Conservation (phyloP, 1,140 invertebrate species). For the Drosophila kepulauana region DNA sequence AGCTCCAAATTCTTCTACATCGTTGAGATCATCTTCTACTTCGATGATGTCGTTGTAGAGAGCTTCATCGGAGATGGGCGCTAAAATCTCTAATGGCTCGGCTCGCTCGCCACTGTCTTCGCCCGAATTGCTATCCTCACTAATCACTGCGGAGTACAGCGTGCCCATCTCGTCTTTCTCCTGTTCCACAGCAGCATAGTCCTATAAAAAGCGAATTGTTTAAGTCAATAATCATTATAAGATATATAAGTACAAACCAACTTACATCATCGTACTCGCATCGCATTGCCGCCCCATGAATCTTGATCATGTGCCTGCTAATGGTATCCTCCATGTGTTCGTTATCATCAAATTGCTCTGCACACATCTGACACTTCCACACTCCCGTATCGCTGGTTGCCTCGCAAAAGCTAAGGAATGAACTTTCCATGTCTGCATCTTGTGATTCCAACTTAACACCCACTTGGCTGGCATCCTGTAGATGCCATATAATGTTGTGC, state of each 20-base stretch:
- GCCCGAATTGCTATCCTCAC: conserved; percentile 6
- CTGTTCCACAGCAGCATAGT: conserved; percentile 7
- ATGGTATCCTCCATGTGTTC: conserved; percentile 32
- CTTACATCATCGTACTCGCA: conserved; percentile 23
- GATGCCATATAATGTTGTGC: conserved; percentile 55
- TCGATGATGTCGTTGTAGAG: conserved; percentile 53
- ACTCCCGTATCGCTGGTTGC: conserved; percentile 25
- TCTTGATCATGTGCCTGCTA: conserved; percentile 37
- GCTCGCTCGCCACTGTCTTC: neutral
- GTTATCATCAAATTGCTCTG: conserved; percentile 47
- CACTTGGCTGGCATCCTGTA: conserved; percentile 15
- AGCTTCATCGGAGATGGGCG: conserved; percentile 25
- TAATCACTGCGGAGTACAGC: conserved; percentile 22
- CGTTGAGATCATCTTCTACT: conserved; percentile 40
- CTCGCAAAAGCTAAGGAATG: conserved; percentile 45
- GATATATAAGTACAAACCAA: too few species aligned
- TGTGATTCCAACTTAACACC: neutral
- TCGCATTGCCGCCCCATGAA: conserved; percentile 37
- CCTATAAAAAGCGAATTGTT: neutral
- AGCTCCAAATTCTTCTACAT: conserved; percentile 20
- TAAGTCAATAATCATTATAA: neutral
- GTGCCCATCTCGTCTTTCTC: conserved; percentile 31
- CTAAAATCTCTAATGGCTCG: conserved; percentile 30
- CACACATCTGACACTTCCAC: conserved; percentile 66
- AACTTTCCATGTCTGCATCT: neutral